Base-by-base conservation (phyloP, 1,140 invertebrate species). In the Drosophila malerkotliana region DNA sequence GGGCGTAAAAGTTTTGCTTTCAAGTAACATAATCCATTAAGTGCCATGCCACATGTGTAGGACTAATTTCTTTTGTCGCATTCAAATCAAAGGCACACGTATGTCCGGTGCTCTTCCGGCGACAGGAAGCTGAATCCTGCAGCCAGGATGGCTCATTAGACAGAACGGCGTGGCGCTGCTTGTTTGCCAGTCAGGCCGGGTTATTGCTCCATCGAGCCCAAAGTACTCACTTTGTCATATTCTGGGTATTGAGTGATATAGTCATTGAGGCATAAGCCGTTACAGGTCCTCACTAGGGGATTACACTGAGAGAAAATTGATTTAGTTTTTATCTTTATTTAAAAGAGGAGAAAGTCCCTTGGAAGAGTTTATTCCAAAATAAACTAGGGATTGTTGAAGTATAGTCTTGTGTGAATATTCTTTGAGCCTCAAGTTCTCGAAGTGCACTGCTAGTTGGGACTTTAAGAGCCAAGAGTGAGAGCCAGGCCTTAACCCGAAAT, bases 201-300 rank as follows among this genome's bases (percentile, higher is more conserved):
- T 87, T 84, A 81, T 84, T 77, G 59, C 81, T 84, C 82, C 69
- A 84, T 84, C 73, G 44, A 68, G 57, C 51, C 34, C 45, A 73
- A 44, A 81, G 77, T 77, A 77, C 79, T 77, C 73, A 56, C 56
- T 64, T 55, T 63, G 64, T 76, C 75, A 75, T 75, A 75, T 75
- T 75, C 37, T 55, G 48, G 34, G 47, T 41, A 74, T 72, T 56
- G 45, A 80, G 59, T 74, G 68, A 81, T 85, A 87, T 47, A 81
- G 82, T 77, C 73, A 84, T 72, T 75, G 60, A 44, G 41, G 49
- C 45, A 61, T 67, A 54, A 61, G 53, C 30, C 49, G 48, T 26
- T 60, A 21, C 41, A 30, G 45, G 8, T 5, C 4, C 21, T 26
- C 10, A 4, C 47, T n/a, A n/a, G 10, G 15, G 32, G 21, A 32